Evolutionary conservation across 1,140 invertebrate genomes (phyloP), one percentile per base, ranked within the genome.

Genomic region (Platorchestia sp.): DNA sequence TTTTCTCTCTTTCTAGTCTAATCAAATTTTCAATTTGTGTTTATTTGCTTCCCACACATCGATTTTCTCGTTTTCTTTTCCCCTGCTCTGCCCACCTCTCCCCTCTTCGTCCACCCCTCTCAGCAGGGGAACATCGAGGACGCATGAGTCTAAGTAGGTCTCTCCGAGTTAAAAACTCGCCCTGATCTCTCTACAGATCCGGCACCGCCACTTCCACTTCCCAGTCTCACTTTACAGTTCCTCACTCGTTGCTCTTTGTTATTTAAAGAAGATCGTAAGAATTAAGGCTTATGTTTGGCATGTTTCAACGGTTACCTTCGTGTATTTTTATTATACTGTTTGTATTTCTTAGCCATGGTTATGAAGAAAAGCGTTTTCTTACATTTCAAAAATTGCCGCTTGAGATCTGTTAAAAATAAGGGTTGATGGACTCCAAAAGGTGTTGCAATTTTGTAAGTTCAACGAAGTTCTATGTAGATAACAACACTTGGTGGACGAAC

Each of bases 201-300:
- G 59, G 59, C 59, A 75, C 59, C 59, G 59, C 59, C 59, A 75
- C 59, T 75, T 75, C 59, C 59, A 75, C 59, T 75, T 75, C 59
- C 59, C 59, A 75, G 59, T 75, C 59, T 22, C 14, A 27, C 59
- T 75, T 75, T 75, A 75, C 59, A 75, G 59, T 75, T 75, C 27
- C 10, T 75, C 59, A 36, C 59, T 75, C 10, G 27, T 1, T 75
- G 27, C 27, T 6, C 36, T n/a, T 75, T 75, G 14, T 75, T 27
- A 75, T 75, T 36, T 19, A 3, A 36, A 22, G 59, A 75, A 75
- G 59, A 75, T 22, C 27, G 27, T 22, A 36, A 75, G 36, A 1
- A 22, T 22, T 75, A 10, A 3, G 7, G 27, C 36, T 75, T 75
- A 75, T 75, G 1, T 75, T 75, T 3, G 36, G 59, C 59, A 19